A percentile compares a stretch with the other conserved stretches of the same genome.
Conservation (phyloP, 2,888 invertebrate species). For the Cerastis leucographa region DNA sequence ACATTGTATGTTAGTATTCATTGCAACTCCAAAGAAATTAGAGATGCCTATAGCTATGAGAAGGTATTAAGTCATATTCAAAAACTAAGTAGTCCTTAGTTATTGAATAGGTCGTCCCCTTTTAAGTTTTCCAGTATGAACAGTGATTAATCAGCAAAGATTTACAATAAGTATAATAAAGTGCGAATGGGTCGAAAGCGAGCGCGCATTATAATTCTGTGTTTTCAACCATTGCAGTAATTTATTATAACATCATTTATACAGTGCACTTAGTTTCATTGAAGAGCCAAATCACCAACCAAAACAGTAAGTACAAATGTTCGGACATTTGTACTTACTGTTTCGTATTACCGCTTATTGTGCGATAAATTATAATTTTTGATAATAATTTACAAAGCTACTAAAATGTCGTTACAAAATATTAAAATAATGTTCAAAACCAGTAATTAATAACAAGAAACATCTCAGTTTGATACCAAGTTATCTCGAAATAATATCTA, state of each 20-base stretch:
- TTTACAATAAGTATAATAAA: neutral
- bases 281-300: no score
- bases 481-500: slow-evolving; percentile 48
- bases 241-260: no score
- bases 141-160: neutral
- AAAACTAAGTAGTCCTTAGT: neutral
- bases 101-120: neutral
- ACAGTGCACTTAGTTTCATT: no score
- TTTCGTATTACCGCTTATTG: neutral
- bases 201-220: no score
- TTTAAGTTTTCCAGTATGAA: neutral
- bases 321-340: neutral
- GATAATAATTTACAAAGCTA: neutral
- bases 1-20: neutral
- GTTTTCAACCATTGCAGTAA: no score
- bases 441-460: slow-evolving; percentile 29
- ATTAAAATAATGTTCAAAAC: slow-evolving; percentile 31
- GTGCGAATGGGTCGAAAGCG: no score
- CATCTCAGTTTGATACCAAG: slow-evolving; percentile 51
- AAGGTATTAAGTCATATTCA: no score
- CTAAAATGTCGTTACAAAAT: neutral
- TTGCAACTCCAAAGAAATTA: neutral
- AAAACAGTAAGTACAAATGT: neutral
- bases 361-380: neutral
- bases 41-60: neutral